phyloP scores from a whole-genome alignment of 2,113 vertebrate species.

The Cebidichthys violaceus region DNA sequence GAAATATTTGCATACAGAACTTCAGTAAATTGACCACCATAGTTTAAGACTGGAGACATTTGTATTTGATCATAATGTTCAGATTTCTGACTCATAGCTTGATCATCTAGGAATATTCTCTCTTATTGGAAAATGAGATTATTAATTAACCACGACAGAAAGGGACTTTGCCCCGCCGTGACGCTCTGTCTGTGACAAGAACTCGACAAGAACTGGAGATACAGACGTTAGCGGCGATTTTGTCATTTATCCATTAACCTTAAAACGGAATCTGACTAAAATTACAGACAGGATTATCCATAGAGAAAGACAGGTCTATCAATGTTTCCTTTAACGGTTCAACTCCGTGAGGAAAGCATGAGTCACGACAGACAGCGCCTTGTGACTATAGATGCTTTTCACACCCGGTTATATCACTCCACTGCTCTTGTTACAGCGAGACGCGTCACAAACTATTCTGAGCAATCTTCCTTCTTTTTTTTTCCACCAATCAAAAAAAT shows the following conservation, averaged over 20 bases:
- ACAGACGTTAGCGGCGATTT: background rate
- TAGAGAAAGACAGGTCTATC: background rate
- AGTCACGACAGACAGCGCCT: conserved; percentile 44
- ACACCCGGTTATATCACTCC: conserved; percentile 28
- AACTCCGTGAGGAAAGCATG: conserved; percentile 31
- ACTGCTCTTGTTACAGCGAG: conserved; percentile 2
- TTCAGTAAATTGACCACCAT: no score
- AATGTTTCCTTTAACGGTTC: background rate
- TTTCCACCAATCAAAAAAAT: background rate
- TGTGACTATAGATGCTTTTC: conserved; percentile 54
- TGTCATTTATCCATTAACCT: background rate
- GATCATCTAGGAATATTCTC: conserved; percentile 11
- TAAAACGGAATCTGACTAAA: background rate
- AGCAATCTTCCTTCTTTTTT: no score
- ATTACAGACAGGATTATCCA: background rate
- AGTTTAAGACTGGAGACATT: no score
- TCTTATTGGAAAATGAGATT: conserved; percentile 29
- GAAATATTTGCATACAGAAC: background rate
- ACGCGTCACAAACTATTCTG: background rate
- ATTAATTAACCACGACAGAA: conserved; percentile 61
- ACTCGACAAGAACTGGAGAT: background rate
- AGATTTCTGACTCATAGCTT: conserved; percentile 19
- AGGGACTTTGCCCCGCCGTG: conserved; percentile 57
- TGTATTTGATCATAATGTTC: no score
- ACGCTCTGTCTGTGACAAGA: conserved; percentile 1